Evolutionary conservation across 2,888 invertebrate genomes (phyloP).

Genomic region (Mesoligia furuncula): DNA sequence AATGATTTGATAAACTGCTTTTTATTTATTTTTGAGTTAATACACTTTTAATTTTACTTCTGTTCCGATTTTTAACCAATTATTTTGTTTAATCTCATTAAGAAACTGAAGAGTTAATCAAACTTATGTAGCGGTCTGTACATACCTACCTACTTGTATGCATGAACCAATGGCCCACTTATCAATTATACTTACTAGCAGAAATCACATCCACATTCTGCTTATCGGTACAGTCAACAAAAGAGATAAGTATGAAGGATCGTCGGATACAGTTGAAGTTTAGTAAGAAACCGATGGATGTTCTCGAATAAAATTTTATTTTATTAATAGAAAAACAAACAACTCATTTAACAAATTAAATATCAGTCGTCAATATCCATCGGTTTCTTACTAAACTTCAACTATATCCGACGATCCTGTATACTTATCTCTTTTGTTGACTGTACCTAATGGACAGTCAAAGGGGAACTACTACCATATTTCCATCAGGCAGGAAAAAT

Average conservation of each 20-base stretch:
- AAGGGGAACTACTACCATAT: not conserved
- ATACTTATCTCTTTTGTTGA: too few species aligned
- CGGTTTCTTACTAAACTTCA: too few species aligned
- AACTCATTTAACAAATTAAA: too few species aligned
- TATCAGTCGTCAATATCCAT: too few species aligned
- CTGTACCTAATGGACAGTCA: too few species aligned
- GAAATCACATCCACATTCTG: not conserved
- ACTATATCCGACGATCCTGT: too few species aligned
- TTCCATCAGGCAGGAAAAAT: not conserved
- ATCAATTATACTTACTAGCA: not conserved
- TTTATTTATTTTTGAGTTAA: not conserved
- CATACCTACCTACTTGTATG: not conserved
- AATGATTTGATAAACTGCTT: not conserved
- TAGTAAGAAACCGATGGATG: too few species aligned
- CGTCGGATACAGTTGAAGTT: too few species aligned
- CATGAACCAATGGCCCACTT: not conserved
- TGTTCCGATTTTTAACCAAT: not conserved
- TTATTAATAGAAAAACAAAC: too few species aligned
- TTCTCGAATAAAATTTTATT: too few species aligned
- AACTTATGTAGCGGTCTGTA: not conserved
- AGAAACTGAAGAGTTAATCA: not conserved
- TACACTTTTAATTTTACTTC: not conserved
- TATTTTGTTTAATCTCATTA: not conserved
- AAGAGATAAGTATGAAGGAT: too few species aligned
- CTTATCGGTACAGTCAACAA: too few species aligned